Evolutionary conservation across 2,797 vertebrate genomes (phyloP), one percentile per base, ranked within the genome.

Genomic region (Cottoperca gobio): DNA sequence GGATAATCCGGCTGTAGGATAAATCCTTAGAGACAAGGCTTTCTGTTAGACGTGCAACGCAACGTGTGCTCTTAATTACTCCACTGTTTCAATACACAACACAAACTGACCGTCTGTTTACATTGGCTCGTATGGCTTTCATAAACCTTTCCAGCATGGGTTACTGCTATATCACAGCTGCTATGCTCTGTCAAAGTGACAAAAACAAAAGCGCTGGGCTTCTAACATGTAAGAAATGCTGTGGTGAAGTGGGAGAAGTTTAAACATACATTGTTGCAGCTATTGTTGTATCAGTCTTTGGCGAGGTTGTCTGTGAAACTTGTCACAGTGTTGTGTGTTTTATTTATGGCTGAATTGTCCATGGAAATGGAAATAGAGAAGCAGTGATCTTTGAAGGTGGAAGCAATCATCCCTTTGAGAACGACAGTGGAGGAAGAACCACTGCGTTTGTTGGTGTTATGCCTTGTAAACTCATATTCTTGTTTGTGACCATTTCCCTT

Each of bases 1-100:
- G 88, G 93, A 93, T 94, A 91, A 94, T 91, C 87, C 55, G 81
- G 66, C 89, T 89, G 79, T 81, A 79, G 79, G 81, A 85, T 93
- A 92, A 94, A 88, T 92, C 91, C 87, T 75, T 53, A 55, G 71
- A 87, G 83, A 90, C 82, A 66, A 79, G 81, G 81, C 88, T 82
- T 62, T 46, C 37, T 73, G 82, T 81, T 64, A 40, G 76, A 62
- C 53, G 6, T 58, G 70, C 73, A 69, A 39, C 26, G 17, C 60
- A 69, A 48, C 68, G 37, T 46, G 40, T 48, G 76, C 77, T 74
- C 72, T 84, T 83, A 76, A 86, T 87, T 73, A 79, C 61, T 35
- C 33, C 60, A n/a, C 62, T 60, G 55, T 66, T 76, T 73, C 49
- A 74, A 53, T 61, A 31, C 58, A 35, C 73, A 33, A 59, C 28